Conservation (phyloP, 2,888 invertebrate species). For the Himalopsyche kuldschensis region DNA sequence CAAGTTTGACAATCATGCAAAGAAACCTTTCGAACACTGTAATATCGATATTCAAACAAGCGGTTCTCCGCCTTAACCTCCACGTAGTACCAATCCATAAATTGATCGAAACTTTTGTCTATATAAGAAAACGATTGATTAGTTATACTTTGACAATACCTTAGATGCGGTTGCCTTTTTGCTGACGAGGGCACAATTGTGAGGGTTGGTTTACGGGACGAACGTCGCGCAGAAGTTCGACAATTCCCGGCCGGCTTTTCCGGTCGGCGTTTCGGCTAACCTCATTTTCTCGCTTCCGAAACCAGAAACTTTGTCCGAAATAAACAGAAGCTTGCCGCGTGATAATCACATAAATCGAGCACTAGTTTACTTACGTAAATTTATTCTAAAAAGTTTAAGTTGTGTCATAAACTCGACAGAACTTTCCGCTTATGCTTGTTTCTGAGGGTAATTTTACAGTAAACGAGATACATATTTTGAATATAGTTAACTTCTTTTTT, state of each 20-base stretch:
- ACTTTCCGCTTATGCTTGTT: neutral
- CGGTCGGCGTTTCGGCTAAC: neutral
- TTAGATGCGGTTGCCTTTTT: neutral
- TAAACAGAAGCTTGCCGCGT: neutral
- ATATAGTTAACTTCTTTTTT: no score
- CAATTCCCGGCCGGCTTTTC: neutral
- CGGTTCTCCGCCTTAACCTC: no score
- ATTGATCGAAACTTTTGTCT: neutral
- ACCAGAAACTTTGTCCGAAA: neutral
- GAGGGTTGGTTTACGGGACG: neutral
- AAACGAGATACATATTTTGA: neutral
- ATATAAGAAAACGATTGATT: neutral
- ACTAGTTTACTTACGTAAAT: neutral
- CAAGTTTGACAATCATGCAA: no score
- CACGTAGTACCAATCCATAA: no score
- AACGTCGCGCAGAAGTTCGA: neutral
- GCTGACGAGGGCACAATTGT: neutral
- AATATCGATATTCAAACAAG: no score
- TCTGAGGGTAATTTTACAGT: neutral
- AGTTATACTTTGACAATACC: neutral
- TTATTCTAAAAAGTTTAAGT: neutral
- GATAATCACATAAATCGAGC: neutral
- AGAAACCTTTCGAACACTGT: no score
- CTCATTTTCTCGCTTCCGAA: neutral
- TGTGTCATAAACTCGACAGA: neutral